Base-by-base conservation (phyloP, 2,797 vertebrate genomes). In the Dicrostonyx torquatus region DNA sequence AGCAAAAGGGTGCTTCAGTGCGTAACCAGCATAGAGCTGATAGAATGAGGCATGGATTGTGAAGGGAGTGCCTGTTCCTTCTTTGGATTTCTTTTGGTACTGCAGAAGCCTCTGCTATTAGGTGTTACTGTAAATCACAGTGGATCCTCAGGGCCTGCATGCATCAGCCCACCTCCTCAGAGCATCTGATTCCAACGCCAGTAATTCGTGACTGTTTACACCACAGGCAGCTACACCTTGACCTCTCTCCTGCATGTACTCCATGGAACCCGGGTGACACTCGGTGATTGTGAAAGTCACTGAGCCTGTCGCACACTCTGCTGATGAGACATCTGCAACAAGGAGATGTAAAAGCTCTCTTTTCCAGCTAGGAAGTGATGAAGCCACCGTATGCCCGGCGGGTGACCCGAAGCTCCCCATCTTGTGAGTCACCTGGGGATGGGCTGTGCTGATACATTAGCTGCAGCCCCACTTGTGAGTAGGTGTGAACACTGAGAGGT, bases 281-380 rank as follows among this genome's bases (percentile, higher is more conserved):
- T 75, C 3, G 4, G 14, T 5, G 2, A 4, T 10, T 1, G 0
- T 0, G 0, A 2, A 17, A 10, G 14, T 9, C 1, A 0, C 1
- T 9, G 29, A 2, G 14, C 7, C 24, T 6, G 0, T 43, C 0
- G 26, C n/a, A 48, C 3, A 0, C 2, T 34, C 34, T 79, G 9
- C 7, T 26, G 29, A 12, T 0, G 8, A 76, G 34, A 11, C 20
- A 20, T 4, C 10, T 1, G 11, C 10, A 26, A 13, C 48, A 4
- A 1, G 18, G 40, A n/a, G 37, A 76, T 3, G 17, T 8, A 0
- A 7, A 26, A n/a, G 15, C 29, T 53, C 4, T 31, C 55, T 26
- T 1, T 6, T 31, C 2, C 5, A 2, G 37, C 2, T 7, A 50
- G 3, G 18, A 43, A 29, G 26, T 7, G 48, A 48, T 10, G 34